Conservation (phyloP, 2,888 invertebrate species). For the Oxystoma pomonae region DNA sequence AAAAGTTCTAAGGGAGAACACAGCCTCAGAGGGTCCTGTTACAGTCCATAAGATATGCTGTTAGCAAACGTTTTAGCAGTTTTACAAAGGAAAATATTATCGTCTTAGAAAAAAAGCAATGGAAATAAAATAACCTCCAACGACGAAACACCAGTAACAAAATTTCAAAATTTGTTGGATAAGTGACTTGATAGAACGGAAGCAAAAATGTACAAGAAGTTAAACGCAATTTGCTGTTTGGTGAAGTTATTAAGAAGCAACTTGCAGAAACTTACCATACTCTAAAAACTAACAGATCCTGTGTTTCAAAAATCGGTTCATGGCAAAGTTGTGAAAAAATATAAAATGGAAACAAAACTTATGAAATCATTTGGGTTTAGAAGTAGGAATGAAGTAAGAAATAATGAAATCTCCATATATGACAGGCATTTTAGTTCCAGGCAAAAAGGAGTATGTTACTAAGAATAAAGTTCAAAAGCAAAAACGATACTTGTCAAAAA, state of each 20-base stretch:
- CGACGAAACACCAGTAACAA: not conserved
- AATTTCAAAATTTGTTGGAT: not conserved
- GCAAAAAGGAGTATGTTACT: slow-evolving; percentile 3
- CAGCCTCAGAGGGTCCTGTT: not conserved
- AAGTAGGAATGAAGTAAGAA: not conserved
- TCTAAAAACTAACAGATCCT: not conserved
- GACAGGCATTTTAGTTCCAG: not conserved
- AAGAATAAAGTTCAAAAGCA: slow-evolving; percentile 4
- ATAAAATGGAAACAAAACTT: slow-evolving; percentile 3
- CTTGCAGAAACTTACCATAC: not conserved
- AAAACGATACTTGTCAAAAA: slow-evolving; percentile 4
- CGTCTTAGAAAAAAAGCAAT: not conserved
- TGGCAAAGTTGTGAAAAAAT: slow-evolving; percentile 7
- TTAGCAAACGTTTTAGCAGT: not conserved
- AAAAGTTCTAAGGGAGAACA: not conserved
- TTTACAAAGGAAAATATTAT: not conserved
- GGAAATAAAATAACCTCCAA: not conserved
- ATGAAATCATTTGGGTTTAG: not conserved
- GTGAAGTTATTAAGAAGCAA: not conserved
- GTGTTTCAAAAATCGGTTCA: slow-evolving; percentile 1
- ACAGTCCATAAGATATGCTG: not conserved
- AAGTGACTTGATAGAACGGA: not conserved
- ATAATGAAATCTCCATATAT: not conserved
- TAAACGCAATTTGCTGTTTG: not conserved
- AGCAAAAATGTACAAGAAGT: not conserved